Base-by-base conservation (phyloP, 2,888 invertebrate species). In the Epinotia ramella region DNA sequence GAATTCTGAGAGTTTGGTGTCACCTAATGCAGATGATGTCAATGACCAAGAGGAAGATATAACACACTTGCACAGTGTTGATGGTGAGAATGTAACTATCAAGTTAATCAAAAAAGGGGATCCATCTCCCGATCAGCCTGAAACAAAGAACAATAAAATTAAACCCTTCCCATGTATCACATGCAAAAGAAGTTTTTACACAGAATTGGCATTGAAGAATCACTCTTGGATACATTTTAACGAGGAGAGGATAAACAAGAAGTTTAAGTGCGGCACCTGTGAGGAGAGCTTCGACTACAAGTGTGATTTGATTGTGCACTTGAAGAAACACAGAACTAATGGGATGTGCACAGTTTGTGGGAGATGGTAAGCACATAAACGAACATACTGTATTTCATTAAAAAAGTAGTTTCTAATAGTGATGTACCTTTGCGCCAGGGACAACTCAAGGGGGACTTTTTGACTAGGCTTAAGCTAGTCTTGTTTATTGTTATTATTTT, bases 341-440 rank as follows among this genome's bases (percentile, higher is more conserved):
- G 96, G 96, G 78, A 94, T 95, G 85, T 96, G 96, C 83, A 95
- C 96, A 83, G 93, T 96, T 80, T 96, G 96, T 88, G 96, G 96
- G 78, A 91, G 96, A 92, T 94, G 95, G 96, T 96, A 89, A 95
- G 96, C 95, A 80, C 69, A 65, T 7, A 28, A 28, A 33, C 9
- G 2, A 20, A 56, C 56, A 18, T 40, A 40, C 9, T 40, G 13
- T n/a, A 56, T 46, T 46, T 44, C 9, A 44, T 33, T 33, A 28
- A 28, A 28, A 28, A 28, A 28, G 24, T 28, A 28, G 24, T 28
- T 28, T 28, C 24, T 28, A 28, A 28, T 28, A 28, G 24, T 28
- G 24, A 28, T 3, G 24, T 28, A 28, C 24, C 24, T 28, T 28
- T 3, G 24, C 24, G 3, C 24, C 24, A 28, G 24, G 24, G 24